A percentile compares a stretch with the other conserved stretches of the same genome.
phyloP scores from a whole-genome alignment of 2,888 invertebrate species.

The Meliscaeva auricollis region DNA sequence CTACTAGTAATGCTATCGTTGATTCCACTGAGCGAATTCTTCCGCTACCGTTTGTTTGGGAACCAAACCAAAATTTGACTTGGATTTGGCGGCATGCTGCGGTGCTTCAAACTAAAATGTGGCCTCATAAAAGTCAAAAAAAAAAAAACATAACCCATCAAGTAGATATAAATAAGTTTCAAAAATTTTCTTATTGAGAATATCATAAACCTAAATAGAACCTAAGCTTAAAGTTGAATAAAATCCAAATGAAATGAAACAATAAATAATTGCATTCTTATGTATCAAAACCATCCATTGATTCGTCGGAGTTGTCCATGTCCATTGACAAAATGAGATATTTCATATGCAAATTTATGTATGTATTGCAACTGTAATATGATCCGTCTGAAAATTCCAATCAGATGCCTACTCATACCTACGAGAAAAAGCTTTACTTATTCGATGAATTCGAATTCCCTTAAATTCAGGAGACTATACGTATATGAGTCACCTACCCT shows the following conservation, averaged over 20 bases:
- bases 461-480: conserved; percentile 2
- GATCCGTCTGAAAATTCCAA: conserved; percentile 49
- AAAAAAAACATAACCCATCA: too few relatives aligned
- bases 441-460: conserved; percentile 6
- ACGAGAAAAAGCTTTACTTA: conserved; percentile 2
- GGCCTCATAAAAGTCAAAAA: too few relatives aligned
- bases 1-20: too few relatives aligned
- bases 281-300: background rate
- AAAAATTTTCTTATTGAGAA: too few relatives aligned
- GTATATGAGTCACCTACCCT: too few relatives aligned
- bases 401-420: conserved; percentile 34
- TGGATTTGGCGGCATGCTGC: too few relatives aligned
- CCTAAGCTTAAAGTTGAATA: background rate
- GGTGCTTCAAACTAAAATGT: too few relatives aligned
- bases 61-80: too few relatives aligned
- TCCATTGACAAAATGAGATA: conserved; percentile 35
- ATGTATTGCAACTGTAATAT: conserved; percentile 57
- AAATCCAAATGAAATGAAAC: conserved; percentile 6
- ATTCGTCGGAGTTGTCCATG: conserved; percentile 11
- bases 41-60: too few relatives aligned
- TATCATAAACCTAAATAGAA: background rate
- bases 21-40: too few relatives aligned
- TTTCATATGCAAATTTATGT: conserved; percentile 66
- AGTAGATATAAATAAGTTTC: too few relatives aligned
- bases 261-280: conserved; percentile 18